Evolutionary conservation across 2,888 invertebrate species (phyloP).

Genomic region (Rhagonycha lutea): DNA sequence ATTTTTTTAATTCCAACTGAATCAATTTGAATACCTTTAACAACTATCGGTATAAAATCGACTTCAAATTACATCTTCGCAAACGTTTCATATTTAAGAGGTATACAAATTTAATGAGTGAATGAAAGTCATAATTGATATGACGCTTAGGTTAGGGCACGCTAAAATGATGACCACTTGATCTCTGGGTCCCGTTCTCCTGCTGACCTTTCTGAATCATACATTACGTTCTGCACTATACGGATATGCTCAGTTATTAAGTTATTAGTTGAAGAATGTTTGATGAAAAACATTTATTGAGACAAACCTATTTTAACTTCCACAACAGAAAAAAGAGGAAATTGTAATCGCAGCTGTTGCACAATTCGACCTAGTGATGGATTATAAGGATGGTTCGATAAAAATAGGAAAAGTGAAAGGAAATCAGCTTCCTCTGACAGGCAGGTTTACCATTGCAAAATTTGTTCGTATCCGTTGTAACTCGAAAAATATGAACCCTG

Average conservation of each 20-base stretch:
- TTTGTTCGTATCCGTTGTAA: not conserved
- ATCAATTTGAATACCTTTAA: too few species aligned
- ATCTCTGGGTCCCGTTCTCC: slow-evolving; percentile 46
- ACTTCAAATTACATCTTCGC: too few species aligned
- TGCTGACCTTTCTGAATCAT: slow-evolving; percentile 45
- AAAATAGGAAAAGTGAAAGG: not conserved
- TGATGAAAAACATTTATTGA: not conserved
- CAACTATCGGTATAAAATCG: too few species aligned
- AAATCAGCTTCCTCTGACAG: not conserved
- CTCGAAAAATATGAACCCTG: not conserved
- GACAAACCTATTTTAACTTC: not conserved
- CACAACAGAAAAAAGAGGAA: not conserved
- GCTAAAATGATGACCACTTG: slow-evolving; percentile 47
- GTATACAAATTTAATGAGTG: slow-evolving; percentile 15
- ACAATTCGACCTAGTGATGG: not conserved
- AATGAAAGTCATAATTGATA: slow-evolving; percentile 34
- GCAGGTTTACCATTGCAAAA: not conserved
- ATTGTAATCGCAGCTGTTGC: not conserved
- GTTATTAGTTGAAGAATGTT: not conserved
- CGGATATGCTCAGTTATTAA: not conserved
- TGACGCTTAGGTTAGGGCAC: slow-evolving; percentile 23
- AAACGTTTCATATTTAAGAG: not conserved
- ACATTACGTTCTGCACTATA: slow-evolving; percentile 16
- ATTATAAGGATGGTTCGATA: not conserved
- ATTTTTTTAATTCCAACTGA: too few species aligned